Percentiles rank a stretch among this genome's conserved stretches.
Evolutionary conservation across 2,113 vertebrate species (phyloP).

Genomic region (Cygnus buccinator): DNA sequence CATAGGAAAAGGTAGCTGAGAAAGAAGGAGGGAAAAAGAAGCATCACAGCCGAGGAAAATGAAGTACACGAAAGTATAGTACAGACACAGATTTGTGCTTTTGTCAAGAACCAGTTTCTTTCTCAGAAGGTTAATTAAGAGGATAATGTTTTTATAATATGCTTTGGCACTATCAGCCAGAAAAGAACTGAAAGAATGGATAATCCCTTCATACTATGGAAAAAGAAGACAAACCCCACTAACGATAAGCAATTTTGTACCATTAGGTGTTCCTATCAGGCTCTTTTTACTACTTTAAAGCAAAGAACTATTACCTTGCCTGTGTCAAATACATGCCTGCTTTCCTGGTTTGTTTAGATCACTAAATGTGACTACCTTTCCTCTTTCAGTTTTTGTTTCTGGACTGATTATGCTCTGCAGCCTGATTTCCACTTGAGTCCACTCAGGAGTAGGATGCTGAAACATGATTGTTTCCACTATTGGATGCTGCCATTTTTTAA

Average conservation of each 20-base stretch:
- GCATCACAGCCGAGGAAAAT: background rate
- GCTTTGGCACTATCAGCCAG: background rate
- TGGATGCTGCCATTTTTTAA: background rate
- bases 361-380: background rate
- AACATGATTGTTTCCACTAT: constrained; percentile 7
- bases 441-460: constrained; percentile 3
- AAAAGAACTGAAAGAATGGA: background rate
- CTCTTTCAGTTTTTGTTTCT: constrained; percentile 41
- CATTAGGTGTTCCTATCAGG: background rate
- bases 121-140: background rate
- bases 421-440: constrained; percentile 28
- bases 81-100: background rate
- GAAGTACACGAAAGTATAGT: background rate
- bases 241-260: background rate
- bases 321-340: background rate
- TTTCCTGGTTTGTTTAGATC: background rate
- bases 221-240: background rate
- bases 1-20: background rate
- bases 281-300: background rate
- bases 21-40: background rate
- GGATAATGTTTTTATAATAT: background rate
- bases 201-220: background rate
- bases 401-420: constrained; percentile 6
- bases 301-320: background rate
- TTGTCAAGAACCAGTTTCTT: background rate